Evolutionary conservation across 2,797 vertebrate species (phyloP), one percentile per base, ranked within the genome.

Genomic region (Coluber constrictor): DNA sequence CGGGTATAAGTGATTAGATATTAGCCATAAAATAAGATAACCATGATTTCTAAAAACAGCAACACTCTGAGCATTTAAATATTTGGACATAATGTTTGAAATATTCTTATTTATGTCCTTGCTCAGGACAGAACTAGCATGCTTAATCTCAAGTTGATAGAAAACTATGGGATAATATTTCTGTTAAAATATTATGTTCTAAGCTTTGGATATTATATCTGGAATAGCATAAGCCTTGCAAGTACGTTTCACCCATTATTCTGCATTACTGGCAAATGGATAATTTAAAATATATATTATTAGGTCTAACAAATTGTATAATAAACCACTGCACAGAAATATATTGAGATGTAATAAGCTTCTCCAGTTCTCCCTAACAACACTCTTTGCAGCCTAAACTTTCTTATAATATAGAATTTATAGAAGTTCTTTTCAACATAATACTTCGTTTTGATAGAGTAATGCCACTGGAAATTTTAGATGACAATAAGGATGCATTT

Each of bases 401-500:
- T 7, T 55, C 5, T 83, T 56, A 15, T 55, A 90, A 86, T 56
- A 1, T 7, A 92, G 32, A 90, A 66, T 86, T 90, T 25, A 61
- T 27, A 87, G 86, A 54, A n/a, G 9, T 11, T 18, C n/a, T 88
- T 92, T 92, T 54, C 56, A 97, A 96, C 95, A 43, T 32, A 96
- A 97, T 51, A 37, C 59, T 29, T 59, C 87, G 3, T 93, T 25
- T 89, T 51, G 29, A 43, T 86, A 54, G 70, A 74, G 66, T 29
- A 60, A 47, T 87, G 92, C 60, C 18, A 86, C 12, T 79, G 86
- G 56, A 90, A 90, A 88, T 43, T 90, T 94, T 92, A 92, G 88
- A 92, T 63, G 91, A 87, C 95, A 93, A 92, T 92, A 66, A 94
- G 87, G 93, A 74, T 91, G 92, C n/a, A 92, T 63, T 92, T 92